Conservation (phyloP, 2,888 invertebrate genomes). For the Arge pagana region DNA sequence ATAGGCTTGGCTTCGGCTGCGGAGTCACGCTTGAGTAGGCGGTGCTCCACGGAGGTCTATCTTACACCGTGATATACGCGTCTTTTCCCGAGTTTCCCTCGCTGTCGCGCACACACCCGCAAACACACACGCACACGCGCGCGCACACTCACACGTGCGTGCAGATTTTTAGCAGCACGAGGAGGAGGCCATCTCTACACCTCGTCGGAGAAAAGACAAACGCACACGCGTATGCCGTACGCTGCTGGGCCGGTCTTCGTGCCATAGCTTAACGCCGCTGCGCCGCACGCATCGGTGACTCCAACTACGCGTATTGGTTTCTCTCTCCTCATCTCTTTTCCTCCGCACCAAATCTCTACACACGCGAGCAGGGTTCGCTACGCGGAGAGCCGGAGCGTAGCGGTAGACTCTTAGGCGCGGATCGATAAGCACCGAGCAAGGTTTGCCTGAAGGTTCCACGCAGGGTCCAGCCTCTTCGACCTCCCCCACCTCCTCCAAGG, state of each 20-base stretch:
- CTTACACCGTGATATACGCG: not conserved
- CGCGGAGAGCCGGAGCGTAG: no score
- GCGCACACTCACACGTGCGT: not conserved
- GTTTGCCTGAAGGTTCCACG: conserved; percentile 52
- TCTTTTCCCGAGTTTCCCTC: not conserved
- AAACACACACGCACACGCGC: not conserved
- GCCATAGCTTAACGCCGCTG: conserved; percentile 14
- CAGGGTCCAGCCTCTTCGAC: conserved; percentile 50
- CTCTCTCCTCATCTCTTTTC: conserved; percentile 17
- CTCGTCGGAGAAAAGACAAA: conserved; percentile 39
- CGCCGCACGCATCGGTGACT: conserved; percentile 23
- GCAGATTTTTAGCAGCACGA: no score
- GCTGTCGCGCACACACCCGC: not conserved
- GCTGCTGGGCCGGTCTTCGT: not conserved
- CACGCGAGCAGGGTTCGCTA: no score
- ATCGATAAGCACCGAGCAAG: conserved; percentile 54
- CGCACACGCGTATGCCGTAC: conserved; percentile 19
- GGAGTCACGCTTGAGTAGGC: conserved; percentile 58
- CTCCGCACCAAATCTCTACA: conserved; percentile 23
- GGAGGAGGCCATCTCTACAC: no score
- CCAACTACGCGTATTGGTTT: conserved; percentile 30
- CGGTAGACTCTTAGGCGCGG: conserved; percentile 51
- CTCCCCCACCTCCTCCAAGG: no score
- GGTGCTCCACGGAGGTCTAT: conserved; percentile 36
- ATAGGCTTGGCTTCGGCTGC: conserved; percentile 56